A percentile compares a stretch with the other conserved stretches of the same genome.
phyloP scores from a whole-genome alignment of 2,797 vertebrate species.

The Petrocephalus schoutedeni region DNA sequence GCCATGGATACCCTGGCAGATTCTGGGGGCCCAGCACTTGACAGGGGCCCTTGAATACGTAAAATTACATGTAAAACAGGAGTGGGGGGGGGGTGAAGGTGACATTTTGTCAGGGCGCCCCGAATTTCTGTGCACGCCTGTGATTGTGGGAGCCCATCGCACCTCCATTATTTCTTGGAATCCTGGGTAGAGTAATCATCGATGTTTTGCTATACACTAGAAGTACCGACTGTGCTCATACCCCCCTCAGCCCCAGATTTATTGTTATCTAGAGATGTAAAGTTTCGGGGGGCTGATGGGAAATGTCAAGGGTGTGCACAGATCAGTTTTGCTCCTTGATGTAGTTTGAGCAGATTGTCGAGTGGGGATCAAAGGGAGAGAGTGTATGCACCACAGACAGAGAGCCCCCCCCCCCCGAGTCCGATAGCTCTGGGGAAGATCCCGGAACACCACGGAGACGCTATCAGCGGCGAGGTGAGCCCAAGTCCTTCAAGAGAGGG shows the following conservation, averaged over 20 bases:
- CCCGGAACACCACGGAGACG: slow-evolving; percentile 15
- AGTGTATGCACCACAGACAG: not conserved
- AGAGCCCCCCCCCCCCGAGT: not conserved
- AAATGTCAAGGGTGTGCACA: not conserved
- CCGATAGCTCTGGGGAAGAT: not conserved
- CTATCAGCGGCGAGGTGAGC: slow-evolving; percentile 22
- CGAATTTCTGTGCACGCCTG: not conserved
- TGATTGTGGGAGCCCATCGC: not conserved
- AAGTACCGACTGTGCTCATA: not conserved
- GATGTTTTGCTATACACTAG: not conserved
- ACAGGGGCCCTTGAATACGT: not conserved
- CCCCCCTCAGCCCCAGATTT: not conserved
- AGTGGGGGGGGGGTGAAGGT: not conserved
- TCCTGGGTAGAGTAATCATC: not conserved
- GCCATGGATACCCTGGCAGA: not conserved
- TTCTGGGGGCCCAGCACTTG: not conserved
- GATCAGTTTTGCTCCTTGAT: not conserved
- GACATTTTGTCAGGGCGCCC: not conserved
- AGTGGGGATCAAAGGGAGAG: not conserved
- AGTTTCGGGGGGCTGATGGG: not conserved
- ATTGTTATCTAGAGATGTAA: not conserved
- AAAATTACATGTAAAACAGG: not conserved
- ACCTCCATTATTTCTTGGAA: not conserved
- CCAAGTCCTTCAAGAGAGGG: slow-evolving; percentile 20
- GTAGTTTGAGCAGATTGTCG: slow-evolving; percentile 3